phyloP scores from a whole-genome alignment of 30 jellyfish, hydroid and myxozoan genomes.

The Aurelia sp. region DNA sequence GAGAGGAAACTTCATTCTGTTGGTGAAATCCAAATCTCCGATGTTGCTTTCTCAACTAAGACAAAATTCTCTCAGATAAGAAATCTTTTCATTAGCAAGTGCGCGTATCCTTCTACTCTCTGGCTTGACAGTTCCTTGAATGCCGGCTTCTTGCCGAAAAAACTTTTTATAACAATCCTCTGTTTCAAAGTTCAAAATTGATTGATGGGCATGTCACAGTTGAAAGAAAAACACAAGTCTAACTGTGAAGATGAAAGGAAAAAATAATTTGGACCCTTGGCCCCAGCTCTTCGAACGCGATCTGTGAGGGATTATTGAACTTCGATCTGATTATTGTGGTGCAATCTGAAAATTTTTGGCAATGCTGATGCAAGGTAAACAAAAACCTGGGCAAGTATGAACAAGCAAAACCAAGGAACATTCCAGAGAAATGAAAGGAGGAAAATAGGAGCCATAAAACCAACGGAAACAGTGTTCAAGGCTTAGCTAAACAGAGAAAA shows the following conservation, averaged over 20 bases:
- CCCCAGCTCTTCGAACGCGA: slow-evolving; percentile 44
- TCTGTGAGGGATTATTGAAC: neutral
- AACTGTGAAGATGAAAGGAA: slow-evolving; percentile 16
- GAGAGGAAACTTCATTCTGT: slow-evolving; percentile 92
- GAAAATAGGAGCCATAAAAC: too few relatives aligned
- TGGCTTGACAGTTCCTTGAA: slow-evolving; percentile 65
- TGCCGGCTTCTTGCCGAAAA: neutral
- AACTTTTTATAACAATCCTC: slow-evolving; percentile 26
- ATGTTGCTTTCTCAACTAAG: neutral
- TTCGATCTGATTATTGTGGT: slow-evolving; percentile 15
- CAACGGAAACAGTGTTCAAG: too few relatives aligned
- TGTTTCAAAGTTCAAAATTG: slow-evolving; percentile 59
- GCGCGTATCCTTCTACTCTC: slow-evolving; percentile 39
- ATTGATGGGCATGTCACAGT: slow-evolving; percentile 36
- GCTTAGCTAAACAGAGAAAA: too few relatives aligned
- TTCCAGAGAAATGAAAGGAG: too few relatives aligned
- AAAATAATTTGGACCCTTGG: neutral
- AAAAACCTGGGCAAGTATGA: too few relatives aligned
- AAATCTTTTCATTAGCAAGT: neutral
- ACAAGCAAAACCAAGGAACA: too few relatives aligned
- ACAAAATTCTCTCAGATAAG: neutral
- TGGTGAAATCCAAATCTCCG: slow-evolving; percentile 39
- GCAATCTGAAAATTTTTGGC: too few relatives aligned
- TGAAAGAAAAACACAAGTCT: slow-evolving; percentile 13
- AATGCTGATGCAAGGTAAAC: too few relatives aligned